A percentile compares a stretch with the other conserved stretches of the same genome.
Conservation (phyloP, 1,140 invertebrate genomes). For the Dendroctonus ponderosae region DNA sequence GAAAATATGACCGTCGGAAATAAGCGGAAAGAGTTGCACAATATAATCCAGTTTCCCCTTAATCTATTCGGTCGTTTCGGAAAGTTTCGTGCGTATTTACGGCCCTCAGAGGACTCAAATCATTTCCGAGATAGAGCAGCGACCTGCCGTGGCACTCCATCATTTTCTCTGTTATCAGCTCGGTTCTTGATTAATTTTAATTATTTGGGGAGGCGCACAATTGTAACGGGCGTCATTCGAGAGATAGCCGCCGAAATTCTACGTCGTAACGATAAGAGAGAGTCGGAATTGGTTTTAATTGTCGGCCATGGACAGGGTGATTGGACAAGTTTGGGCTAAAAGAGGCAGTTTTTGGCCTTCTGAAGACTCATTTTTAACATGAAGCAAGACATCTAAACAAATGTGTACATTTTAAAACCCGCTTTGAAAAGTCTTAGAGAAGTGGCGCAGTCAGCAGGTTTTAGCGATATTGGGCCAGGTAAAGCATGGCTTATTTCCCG, state of each 20-base stretch:
- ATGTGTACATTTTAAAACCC: too few relatives aligned
- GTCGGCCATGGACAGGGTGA: too few relatives aligned
- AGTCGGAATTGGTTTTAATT: constrained; percentile 24
- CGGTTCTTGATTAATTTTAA: constrained; percentile 38
- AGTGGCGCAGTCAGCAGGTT: too few relatives aligned
- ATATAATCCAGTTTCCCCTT: neutral
- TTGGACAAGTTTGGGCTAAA: too few relatives aligned
- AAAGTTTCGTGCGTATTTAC: constrained; percentile 38
- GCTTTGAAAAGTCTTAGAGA: too few relatives aligned
- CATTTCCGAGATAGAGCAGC: constrained; percentile 24
- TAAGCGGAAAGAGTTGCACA: constrained; percentile 1
- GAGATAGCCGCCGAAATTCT: constrained; percentile 21
- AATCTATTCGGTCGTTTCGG: constrained; percentile 21
- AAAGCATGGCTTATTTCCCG: neutral
- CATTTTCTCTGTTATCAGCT: constrained; percentile 36
- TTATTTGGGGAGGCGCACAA: constrained; percentile 30
- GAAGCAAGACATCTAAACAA: too few relatives aligned
- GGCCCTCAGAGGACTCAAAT: constrained; percentile 32
- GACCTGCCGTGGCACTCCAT: constrained; percentile 30
- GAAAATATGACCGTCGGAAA: too few relatives aligned
- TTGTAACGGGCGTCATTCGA: constrained; percentile 23
- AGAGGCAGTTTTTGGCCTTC: too few relatives aligned
- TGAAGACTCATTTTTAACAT: too few relatives aligned
- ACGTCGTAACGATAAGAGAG: constrained; percentile 23
- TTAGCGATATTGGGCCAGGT: too few relatives aligned